Evolutionary conservation across 2,888 invertebrate species (phyloP).

Genomic region (Microctonus brassicae): DNA sequence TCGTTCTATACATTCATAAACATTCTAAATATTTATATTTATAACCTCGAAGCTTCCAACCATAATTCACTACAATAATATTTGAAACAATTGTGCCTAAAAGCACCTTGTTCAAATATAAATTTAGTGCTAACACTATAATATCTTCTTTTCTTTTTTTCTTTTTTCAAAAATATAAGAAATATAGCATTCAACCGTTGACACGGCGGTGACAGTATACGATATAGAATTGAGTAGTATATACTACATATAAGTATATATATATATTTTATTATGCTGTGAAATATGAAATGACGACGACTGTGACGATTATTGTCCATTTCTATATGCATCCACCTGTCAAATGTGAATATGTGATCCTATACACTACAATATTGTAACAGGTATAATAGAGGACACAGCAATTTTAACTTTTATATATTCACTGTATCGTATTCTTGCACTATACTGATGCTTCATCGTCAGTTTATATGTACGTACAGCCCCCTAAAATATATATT

Average conservation of each 20-base stretch:
- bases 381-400: constrained; percentile 38
- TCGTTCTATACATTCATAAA: too few species aligned
- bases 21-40: too few species aligned
- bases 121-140: too few species aligned
- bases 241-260: constrained; percentile 20
- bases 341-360: constrained; percentile 32
- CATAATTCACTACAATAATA: too few species aligned
- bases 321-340: constrained; percentile 41
- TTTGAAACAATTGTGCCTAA: too few species aligned
- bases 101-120: too few species aligned
- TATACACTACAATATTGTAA: constrained; percentile 33
- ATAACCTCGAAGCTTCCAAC: too few species aligned
- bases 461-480: too few species aligned
- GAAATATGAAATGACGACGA: constrained; percentile 24
- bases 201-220: constrained; percentile 24
- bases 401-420: constrained; percentile 9
- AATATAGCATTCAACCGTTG: constrained; percentile 23
- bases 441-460: too few species aligned
- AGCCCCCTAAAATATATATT: too few species aligned
- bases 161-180: too few species aligned
- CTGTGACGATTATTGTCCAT: constrained; percentile 35
- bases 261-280: constrained; percentile 37
- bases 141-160: too few species aligned
- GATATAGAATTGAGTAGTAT: background rate
- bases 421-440: background rate